Evolutionary conservation across 1,140 invertebrate species (phyloP).

Genomic region (Papilio machaon): DNA sequence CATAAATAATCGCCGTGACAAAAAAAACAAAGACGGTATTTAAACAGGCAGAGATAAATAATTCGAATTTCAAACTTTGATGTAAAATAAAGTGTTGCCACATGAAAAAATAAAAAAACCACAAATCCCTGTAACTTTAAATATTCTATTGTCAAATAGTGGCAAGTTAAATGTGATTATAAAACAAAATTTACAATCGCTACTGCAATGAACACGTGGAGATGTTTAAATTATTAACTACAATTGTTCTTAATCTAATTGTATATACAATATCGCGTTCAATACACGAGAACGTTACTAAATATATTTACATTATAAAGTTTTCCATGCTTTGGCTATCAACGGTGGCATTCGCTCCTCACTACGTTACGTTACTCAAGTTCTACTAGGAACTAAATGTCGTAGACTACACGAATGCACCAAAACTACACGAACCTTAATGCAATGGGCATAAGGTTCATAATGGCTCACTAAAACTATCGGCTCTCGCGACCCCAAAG

Average conservation of each 20-base stretch:
- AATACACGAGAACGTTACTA: slow-evolving; percentile 56
- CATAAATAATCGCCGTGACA: no score
- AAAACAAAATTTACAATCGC: slow-evolving; percentile 5
- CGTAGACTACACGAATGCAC: slow-evolving; percentile 57
- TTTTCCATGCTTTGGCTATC: slow-evolving; percentile 78
- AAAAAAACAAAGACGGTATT: neutral
- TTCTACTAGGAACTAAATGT: slow-evolving; percentile 68
- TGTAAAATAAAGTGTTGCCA: slow-evolving; percentile 11
- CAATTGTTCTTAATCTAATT: slow-evolving; percentile 58
- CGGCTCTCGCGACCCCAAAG: neutral
- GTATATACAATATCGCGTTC: slow-evolving; percentile 61
- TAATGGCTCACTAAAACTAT: slow-evolving; percentile 30
- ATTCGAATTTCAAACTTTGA: neutral
- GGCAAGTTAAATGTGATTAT: slow-evolving; percentile 18
- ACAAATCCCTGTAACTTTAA: slow-evolving; percentile 17
- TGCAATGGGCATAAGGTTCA: slow-evolving; percentile 12
- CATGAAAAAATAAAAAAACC: slow-evolving; percentile 13
- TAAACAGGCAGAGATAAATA: neutral
- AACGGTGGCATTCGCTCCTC: slow-evolving; percentile 63
- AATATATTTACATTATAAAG: slow-evolving; percentile 75
- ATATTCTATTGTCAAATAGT: slow-evolving; percentile 1
- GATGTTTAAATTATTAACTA: slow-evolving; percentile 60
- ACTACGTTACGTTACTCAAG: slow-evolving; percentile 56
- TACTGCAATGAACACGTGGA: slow-evolving; percentile 39
- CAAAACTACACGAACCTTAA: slow-evolving; percentile 43